Base-by-base conservation (phyloP, 2,888 invertebrate genomes). In the Anthoptus insignis region DNA sequence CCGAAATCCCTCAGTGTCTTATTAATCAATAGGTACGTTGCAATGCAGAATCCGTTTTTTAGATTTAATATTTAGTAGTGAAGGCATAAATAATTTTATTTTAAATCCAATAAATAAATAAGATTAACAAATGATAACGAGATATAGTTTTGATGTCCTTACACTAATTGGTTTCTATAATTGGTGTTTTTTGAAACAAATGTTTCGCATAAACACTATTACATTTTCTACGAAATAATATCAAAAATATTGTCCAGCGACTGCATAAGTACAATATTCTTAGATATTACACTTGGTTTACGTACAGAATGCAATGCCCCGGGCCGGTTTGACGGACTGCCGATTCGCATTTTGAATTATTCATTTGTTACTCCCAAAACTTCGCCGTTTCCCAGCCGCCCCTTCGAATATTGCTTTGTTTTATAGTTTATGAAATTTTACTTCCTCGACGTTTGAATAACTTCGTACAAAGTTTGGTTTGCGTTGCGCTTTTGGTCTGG, bases 331-430 rank as follows among this genome's bases (percentile, higher is more conserved):
- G 93, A 93, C 87, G 89, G 86, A 91, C 91, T 87, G 89, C 89
- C 87, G 86, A 88, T 83, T 83, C 90, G 87, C 81, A 82, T 80
- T 69, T 77, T 92, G 93, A 91, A 93, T 93, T 84, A 93, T 93
- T 91, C 93, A 93, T 89, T 81, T 74, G 77, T 79, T 75, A 78
- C 77, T 76, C 79, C 87, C 83, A 81, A 88, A 92, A 87, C 85
- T 89, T 89, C 81, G 79, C 77, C 77, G 73, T 76, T 78, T 77
- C 76, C 78, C 73, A 75, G 72, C 76, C 73, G 70, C 74, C 78
- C 83, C 81, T 81, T 84, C 78, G 82, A 86, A 87, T 83, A 87
- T 86, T 84, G 88, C 85, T 85, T 88, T 90, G 86, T 88, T 89
- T 89, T 83, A 83, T 81, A 84, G 83, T 86, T 86, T 86, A 84